Conservation (phyloP, 2,888 invertebrate genomes). For the Lordiphosa andalusiaca region DNA sequence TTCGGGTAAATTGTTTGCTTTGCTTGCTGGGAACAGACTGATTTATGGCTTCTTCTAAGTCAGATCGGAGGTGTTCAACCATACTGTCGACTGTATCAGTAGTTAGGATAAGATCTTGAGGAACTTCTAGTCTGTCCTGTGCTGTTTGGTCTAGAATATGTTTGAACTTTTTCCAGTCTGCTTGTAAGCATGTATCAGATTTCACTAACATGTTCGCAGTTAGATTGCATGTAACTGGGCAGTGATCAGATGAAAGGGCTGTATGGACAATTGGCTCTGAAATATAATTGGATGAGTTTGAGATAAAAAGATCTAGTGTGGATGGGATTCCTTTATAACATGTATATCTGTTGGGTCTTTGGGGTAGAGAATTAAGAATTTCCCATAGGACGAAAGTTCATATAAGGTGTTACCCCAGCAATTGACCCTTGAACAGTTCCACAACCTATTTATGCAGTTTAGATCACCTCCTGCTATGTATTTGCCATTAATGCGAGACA, state of each 20-base stretch:
- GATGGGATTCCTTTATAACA: background rate
- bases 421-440: constrained; percentile 1
- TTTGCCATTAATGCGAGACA: background rate
- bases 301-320: background rate
- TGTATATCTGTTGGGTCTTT: background rate
- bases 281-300: too few relatives aligned
- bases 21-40: background rate
- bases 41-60: too few relatives aligned
- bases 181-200: background rate
- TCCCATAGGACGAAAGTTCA: too few relatives aligned
- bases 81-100: too few relatives aligned
- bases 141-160: background rate
- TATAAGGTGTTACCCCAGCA: background rate
- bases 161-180: background rate
- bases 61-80: too few relatives aligned
- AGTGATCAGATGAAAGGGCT: too few relatives aligned
- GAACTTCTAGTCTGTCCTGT: too few relatives aligned
- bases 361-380: too few relatives aligned
- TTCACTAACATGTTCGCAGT: too few relatives aligned
- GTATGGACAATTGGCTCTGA: too few relatives aligned
- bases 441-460: background rate
- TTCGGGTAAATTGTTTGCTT: background rate
- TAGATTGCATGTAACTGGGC: too few relatives aligned
- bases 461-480: background rate
- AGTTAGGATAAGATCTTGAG: too few relatives aligned